Base-by-base conservation (phyloP, 2,888 invertebrate species). In the Sarcophaga caerulescens region DNA sequence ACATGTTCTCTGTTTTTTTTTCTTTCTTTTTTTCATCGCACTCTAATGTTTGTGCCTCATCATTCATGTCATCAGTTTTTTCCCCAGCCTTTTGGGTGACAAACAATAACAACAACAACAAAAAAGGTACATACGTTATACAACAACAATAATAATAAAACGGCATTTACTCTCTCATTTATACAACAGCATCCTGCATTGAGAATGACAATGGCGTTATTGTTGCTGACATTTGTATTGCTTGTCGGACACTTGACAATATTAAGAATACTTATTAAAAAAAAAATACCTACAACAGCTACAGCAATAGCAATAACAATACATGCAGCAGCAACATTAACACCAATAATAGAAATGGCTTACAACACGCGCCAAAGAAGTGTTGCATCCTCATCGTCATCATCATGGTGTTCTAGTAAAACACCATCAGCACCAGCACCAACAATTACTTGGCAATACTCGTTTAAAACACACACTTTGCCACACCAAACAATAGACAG, bases 181-280 rank as follows among this genome's bases (percentile, higher is more conserved):
- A 47, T 19, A 10, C 1, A 44, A 68, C 47, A n/a, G 52, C 17
- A 60, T 14, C 62, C 12, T 45, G 60, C 23, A 62, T 66, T 52
- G 44, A 70, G 80, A 57, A 4, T 57, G 73, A n/a, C 59, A 63
- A 21, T 78, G 84, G 71, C 65, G 69, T 68, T 77, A 65, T 77
- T 80, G 75, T 71, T 81, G 76, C 75, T 84, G 83, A 85, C 79
- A 87, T 79, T 83, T 83, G 80, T 85, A 83, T 85, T 87, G 84
- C 84, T 78, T 78, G 74, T 75, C 87, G 88, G 87, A 87, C 88
- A 87, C 88, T 88, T 87, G 84, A 88, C 88, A 88, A 86, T 83
- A 84, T 82, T 80, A 86, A 84, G 87, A 79, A 85, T 77, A 85
- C 79, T 84, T 81, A 84, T 79, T 81, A 62, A 60, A 74, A 71